These are phyloP conservation scores for Cynocephalus volans DNA, from an alignment of 2,113 vertebrate genomes.

Conservation along the genomic window DNA sequence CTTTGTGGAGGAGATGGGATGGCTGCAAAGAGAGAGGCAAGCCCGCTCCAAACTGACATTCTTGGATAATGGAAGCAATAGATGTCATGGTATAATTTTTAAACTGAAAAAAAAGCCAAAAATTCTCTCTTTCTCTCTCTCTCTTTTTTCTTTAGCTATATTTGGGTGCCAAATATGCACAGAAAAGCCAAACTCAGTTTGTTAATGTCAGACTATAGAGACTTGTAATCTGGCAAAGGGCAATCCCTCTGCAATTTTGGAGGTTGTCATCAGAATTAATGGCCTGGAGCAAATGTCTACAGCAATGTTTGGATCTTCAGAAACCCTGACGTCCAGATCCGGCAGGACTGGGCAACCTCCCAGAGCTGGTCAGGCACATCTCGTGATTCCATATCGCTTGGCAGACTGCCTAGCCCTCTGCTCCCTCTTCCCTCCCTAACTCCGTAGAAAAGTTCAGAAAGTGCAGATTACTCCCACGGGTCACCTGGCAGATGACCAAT, in stretches of 20 bases:
- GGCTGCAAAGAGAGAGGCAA: not conserved
- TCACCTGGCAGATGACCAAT: slow-evolving; percentile 75
- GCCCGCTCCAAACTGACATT: not conserved
- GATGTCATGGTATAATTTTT: slow-evolving; percentile 62
- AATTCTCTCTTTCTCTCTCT: not conserved
- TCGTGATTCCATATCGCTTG: slow-evolving; percentile 61
- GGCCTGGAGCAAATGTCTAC: slow-evolving; percentile 60
- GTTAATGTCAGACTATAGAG: slow-evolving; percentile 83
- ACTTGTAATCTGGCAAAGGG: slow-evolving; percentile 79
- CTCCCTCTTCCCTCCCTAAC: not conserved
- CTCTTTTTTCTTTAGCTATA: slow-evolving; percentile 68
- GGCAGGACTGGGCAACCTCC: slow-evolving; percentile 72
- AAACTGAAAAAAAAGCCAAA: slow-evolving; percentile 68
- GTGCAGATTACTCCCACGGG: slow-evolving; percentile 69
- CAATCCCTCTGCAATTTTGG: slow-evolving; percentile 65
- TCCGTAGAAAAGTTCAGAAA: slow-evolving; percentile 71
- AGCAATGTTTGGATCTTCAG: slow-evolving; percentile 62
- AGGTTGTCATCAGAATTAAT: slow-evolving; percentile 83
- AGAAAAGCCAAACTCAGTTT: slow-evolving; percentile 77
- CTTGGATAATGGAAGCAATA: slow-evolving; percentile 48
- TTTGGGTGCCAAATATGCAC: slow-evolving; percentile 79
- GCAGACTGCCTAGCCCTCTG: slow-evolving; percentile 43
- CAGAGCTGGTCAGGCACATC: slow-evolving; percentile 72
- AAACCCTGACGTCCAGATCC: slow-evolving; percentile 63
- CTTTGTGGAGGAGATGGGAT: not conserved